These are phyloP conservation scores for Zelostemma sp. DNA, from an alignment of 1,140 invertebrate species.

Conservation along the genomic window DNA sequence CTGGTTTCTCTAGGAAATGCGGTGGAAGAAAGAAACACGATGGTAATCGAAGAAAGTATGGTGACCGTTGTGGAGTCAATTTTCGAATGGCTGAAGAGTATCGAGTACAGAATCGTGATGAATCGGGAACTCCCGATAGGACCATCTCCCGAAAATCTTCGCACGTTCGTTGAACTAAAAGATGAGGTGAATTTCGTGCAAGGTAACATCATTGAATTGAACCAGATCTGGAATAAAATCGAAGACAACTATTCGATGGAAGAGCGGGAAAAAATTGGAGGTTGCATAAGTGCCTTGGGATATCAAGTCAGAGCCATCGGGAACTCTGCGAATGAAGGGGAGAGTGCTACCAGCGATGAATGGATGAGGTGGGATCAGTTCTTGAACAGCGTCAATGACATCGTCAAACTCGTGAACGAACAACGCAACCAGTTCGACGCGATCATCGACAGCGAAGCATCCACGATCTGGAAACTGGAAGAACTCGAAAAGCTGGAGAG, in stretches of 20 bases:
- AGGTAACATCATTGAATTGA: conserved; percentile 62
- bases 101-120: conserved; percentile 82
- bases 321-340: conserved; percentile 69
- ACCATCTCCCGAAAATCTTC: conserved; percentile 48
- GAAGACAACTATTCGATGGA: conserved; percentile 63
- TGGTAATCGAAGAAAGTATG: conserved; percentile 76
- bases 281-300: conserved; percentile 67
- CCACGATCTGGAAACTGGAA: conserved; percentile 75
- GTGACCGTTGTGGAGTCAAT: conserved; percentile 83
- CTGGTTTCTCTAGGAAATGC: conserved; percentile 75
- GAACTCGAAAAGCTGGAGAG: conserved; percentile 77
- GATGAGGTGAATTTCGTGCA: conserved; percentile 71
- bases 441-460: conserved; percentile 73
- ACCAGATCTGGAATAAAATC: conserved; percentile 58
- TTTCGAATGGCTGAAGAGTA: conserved; percentile 84
- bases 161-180: conserved; percentile 64
- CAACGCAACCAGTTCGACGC: conserved; percentile 72
- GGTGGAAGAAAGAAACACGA: conserved; percentile 74
- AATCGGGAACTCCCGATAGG: conserved; percentile 67
- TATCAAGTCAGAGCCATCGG: conserved; percentile 69
- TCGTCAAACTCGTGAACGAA: conserved; percentile 71
- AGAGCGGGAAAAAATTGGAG: conserved; percentile 62
- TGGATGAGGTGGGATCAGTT: conserved; percentile 80
- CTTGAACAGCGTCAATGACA: conserved; percentile 71
- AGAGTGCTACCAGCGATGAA: conserved; percentile 73